A percentile compares a stretch with the other conserved stretches of the same genome.
phyloP scores from a whole-genome alignment of 2,797 vertebrate species.

The Buphagus erythrorhynchus region DNA sequence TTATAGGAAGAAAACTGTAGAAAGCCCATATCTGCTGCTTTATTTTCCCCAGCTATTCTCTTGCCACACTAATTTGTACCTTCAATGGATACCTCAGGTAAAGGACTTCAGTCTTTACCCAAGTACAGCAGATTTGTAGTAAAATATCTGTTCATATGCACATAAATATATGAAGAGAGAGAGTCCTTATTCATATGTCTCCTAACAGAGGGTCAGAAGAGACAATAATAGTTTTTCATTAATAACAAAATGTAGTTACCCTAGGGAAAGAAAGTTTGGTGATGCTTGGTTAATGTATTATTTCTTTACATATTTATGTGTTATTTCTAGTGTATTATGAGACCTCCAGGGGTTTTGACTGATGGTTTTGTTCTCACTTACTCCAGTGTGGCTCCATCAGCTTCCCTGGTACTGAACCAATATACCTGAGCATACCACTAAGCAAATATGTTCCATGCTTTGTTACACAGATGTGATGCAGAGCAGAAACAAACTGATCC shows the following conservation, averaged over 20 bases:
- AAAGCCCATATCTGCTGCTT: not conserved
- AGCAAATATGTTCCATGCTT: not conserved
- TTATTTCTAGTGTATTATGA: not conserved
- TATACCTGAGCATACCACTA: not conserved
- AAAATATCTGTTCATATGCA: not conserved
- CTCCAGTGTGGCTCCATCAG: not conserved
- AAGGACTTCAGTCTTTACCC: not conserved
- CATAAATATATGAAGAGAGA: accelerated
- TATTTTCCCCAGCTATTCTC: not conserved
- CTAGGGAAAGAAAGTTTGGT: not conserved
- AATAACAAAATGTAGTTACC: not conserved
- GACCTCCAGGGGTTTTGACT: not conserved
- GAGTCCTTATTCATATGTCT: not conserved
- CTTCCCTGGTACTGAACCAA: not conserved
- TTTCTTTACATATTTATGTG: not conserved
- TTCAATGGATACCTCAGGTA: not conserved
- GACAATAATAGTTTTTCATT: not conserved
- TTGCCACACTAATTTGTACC: not conserved
- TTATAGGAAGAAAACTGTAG: not conserved
- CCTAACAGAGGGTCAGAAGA: not conserved
- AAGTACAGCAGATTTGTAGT: not conserved
- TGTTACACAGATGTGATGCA: not conserved
- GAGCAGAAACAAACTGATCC: not conserved
- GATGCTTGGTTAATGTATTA: not conserved
- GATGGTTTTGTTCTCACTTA: not conserved